phyloP scores from a whole-genome alignment of 2,113 vertebrate species.

The Solenodon paradoxus region DNA sequence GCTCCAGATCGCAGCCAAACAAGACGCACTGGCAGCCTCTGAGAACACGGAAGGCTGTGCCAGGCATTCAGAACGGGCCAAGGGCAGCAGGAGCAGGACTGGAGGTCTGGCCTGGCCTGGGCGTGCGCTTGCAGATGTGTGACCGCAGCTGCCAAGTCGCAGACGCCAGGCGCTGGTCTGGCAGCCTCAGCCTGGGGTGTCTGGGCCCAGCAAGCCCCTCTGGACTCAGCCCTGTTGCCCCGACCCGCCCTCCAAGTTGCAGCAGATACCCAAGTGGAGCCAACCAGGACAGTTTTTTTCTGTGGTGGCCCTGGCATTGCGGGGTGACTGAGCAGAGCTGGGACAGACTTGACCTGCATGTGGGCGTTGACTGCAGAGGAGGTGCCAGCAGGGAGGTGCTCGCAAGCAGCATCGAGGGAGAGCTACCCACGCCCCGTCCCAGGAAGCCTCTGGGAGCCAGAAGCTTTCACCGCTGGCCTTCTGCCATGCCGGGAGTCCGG shows the following conservation, averaged over 20 bases:
- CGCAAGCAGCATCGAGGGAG: neutral
- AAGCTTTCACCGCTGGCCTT: neutral
- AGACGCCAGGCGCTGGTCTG: neutral
- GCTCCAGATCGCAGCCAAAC: slow-evolving; percentile 51
- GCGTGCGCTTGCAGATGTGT: slow-evolving; percentile 44
- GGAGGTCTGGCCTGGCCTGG: slow-evolving; percentile 52
- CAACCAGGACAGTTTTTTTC: neutral
- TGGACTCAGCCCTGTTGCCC: too few species aligned
- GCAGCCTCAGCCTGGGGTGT: neutral
- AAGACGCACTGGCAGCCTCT: slow-evolving; percentile 62
- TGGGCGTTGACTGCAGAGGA: too few species aligned
- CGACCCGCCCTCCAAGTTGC: too few species aligned
- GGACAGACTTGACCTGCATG: neutral
- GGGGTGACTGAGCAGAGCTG: neutral
- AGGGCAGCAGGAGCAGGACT: slow-evolving; percentile 44
- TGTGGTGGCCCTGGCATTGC: neutral
- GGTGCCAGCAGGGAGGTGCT: neutral
- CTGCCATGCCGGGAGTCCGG: neutral
- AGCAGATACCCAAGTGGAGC: neutral
- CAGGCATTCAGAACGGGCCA: slow-evolving; percentile 74
- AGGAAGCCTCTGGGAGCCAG: neutral
- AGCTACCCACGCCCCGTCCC: neutral
- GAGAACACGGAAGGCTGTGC: slow-evolving; percentile 59
- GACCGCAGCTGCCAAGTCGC: slow-evolving; percentile 4
- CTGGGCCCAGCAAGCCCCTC: neutral